phyloP scores from a whole-genome alignment of 2,113 vertebrate genomes.

The Antigone vipio region DNA sequence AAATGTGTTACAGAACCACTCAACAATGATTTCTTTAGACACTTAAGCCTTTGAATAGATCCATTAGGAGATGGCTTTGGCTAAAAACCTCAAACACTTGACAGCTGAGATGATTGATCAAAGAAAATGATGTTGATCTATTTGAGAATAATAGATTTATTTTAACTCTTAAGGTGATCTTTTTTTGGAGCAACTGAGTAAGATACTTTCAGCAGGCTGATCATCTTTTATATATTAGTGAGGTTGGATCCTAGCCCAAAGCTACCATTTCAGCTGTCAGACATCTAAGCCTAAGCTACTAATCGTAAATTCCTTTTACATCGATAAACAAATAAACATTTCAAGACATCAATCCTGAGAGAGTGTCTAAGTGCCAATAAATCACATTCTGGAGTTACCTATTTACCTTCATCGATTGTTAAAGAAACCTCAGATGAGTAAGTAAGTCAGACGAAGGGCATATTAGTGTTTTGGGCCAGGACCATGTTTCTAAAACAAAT shows the following conservation, averaged over 20 bases:
- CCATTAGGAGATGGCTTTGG: neutral
- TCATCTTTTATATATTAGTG: neutral
- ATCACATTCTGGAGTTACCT: neutral
- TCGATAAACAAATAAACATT: neutral
- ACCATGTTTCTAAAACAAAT: neutral
- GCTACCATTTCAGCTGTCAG: neutral
- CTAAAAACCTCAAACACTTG: neutral
- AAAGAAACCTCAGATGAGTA: neutral
- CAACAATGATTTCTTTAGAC: neutral
- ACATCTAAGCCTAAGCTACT: neutral
- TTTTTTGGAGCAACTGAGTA: neutral
- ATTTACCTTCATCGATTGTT: neutral
- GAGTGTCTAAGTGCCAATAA: neutral
- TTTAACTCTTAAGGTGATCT: neutral
- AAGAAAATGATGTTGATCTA: neutral
- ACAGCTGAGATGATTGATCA: neutral
- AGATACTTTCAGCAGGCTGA: neutral
- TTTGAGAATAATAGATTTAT: neutral
- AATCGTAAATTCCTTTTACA: neutral
- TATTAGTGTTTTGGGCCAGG: neutral
- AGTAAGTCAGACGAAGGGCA: neutral
- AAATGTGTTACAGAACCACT: neutral
- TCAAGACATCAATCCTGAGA: neutral
- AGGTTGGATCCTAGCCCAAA: neutral
- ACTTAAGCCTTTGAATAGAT: neutral